Base-by-base conservation (phyloP, 1,140 invertebrate genomes). In the Melitaea cinxia region DNA sequence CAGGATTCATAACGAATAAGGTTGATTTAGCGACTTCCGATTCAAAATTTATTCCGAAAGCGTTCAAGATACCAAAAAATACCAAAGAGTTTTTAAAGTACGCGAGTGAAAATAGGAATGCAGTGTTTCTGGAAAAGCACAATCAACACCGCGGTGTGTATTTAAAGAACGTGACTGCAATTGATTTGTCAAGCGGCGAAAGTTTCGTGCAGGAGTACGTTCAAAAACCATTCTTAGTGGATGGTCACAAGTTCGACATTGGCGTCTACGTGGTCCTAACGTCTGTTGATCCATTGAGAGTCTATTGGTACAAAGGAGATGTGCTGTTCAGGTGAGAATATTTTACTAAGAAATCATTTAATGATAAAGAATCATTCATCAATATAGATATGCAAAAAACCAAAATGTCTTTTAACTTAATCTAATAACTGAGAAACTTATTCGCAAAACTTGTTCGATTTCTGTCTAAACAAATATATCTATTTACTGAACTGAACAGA, bases 181-280 rank as follows among this genome's bases (percentile, higher is more conserved):
- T 98, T 9, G 93, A 98, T 88, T 84, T 98, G 17, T 91, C 93
- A n/a, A 92, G 91, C 39, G 92, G 93, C 42, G 95, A 94, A 23
- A 96, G 95, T 28, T 99, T 99, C 88, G 93, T 99, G 1, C 98
- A 99, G 81, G 96, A 98, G 83, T 99, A 95, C 85, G 92, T 96
- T 15, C 93, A 95, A 53, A 95, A 94, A 66, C 98, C 98, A 7
- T 95, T 96, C 65, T 88, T 96, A 12, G 93, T 97, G 2, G 96
- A 96, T 80, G 96, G 96, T 0, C 93, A 97, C 82, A 99, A 99
- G 91, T 99, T 99, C 91, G 98, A 99, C 84, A 97, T 99, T 82
- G 98, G 98, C 14, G 94, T 99, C 15, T 99, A 99, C 89, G 97
- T 97, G 0, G 95, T 97, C 0, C 91, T 99, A 1, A 99, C 98